A percentile compares a stretch with the other conserved stretches of the same genome.
Evolutionary conservation across 2,888 invertebrate genomes (phyloP).

Genomic region (Agonopterix subpropinquella): DNA sequence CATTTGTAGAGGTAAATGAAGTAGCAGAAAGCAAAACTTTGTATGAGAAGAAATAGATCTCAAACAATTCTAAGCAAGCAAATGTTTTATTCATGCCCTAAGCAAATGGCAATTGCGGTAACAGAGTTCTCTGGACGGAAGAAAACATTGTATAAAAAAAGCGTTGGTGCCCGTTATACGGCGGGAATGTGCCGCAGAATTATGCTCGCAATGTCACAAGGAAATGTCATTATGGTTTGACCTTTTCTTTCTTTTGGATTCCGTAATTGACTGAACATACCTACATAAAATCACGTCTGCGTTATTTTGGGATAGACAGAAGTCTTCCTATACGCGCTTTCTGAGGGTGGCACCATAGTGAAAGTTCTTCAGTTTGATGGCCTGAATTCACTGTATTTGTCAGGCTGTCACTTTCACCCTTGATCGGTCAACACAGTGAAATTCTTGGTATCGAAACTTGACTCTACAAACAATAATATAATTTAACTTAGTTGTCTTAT

Average conservation of each 20-base stretch:
- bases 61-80: conserved; percentile 48
- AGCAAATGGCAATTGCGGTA: conserved; percentile 60
- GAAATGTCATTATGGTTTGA: not conserved
- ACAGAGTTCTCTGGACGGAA: conserved; percentile 28
- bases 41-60: conserved; percentile 29
- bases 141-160: conserved; percentile 29
- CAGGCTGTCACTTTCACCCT: too few species aligned
- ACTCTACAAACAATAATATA: too few species aligned
- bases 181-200: conserved; percentile 42
- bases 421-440: too few species aligned
- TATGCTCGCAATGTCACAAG: conserved; percentile 38
- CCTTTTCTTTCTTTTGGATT: not conserved
- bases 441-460: too few species aligned
- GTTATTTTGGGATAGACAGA: too few species aligned
- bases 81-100: conserved; percentile 59
- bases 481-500: too few species aligned
- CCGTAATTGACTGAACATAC: too few species aligned
- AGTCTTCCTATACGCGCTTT: too few species aligned
- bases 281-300: too few species aligned
- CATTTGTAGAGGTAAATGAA: not conserved
- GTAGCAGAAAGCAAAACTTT: conserved; percentile 9
- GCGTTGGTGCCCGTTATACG: conserved; percentile 35
- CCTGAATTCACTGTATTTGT: too few species aligned
- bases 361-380: too few species aligned
- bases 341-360: too few species aligned